Percentiles rank a stretch among this genome's conserved stretches.
These are phyloP conservation scores for Lochmaea capreae DNA, from an alignment of 2,888 invertebrate species.

Conservation along the genomic window DNA sequence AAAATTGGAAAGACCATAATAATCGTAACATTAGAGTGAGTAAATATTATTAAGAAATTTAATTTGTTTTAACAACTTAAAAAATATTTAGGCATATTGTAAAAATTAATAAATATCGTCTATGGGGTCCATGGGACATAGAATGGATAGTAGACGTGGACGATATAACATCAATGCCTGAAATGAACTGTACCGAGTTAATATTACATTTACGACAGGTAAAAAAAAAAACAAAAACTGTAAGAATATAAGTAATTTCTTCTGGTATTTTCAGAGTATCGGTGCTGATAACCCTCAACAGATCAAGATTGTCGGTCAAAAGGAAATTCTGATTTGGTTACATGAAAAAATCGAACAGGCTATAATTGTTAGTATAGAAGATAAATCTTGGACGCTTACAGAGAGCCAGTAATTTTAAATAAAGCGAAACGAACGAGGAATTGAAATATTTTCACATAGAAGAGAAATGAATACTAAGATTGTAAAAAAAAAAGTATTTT, in stretches of 20 bases:
- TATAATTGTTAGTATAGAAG: conserved; percentile 79
- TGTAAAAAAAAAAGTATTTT: conserved; percentile 18
- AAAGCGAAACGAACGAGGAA: not conserved
- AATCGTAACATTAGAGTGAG: conserved; percentile 77
- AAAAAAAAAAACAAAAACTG: conserved; percentile 32
- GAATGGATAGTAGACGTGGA: conserved; percentile 81
- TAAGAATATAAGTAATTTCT: not conserved
- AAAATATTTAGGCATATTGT: conserved; percentile 74
- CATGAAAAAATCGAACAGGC: conserved; percentile 81
- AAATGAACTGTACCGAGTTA: conserved; percentile 71
- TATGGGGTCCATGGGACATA: conserved; percentile 80
- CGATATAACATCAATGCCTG: conserved; percentile 74
- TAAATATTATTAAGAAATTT: conserved; percentile 35
- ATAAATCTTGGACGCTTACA: conserved; percentile 70
- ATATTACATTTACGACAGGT: conserved; percentile 82
- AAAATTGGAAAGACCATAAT: conserved; percentile 74
- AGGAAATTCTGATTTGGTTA: conserved; percentile 76
- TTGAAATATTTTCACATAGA: not conserved
- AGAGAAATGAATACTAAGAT: not conserved
- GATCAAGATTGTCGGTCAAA: conserved; percentile 71
- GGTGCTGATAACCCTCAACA: conserved; percentile 49
- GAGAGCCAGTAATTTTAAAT: conserved; percentile 35
- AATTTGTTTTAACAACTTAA: not conserved
- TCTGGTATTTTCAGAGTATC: not conserved
- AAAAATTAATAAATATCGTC: conserved; percentile 76